These are phyloP conservation scores for Galeopterus variegatus DNA, from an alignment of 2,113 vertebrate species.

Conservation along the genomic window DNA sequence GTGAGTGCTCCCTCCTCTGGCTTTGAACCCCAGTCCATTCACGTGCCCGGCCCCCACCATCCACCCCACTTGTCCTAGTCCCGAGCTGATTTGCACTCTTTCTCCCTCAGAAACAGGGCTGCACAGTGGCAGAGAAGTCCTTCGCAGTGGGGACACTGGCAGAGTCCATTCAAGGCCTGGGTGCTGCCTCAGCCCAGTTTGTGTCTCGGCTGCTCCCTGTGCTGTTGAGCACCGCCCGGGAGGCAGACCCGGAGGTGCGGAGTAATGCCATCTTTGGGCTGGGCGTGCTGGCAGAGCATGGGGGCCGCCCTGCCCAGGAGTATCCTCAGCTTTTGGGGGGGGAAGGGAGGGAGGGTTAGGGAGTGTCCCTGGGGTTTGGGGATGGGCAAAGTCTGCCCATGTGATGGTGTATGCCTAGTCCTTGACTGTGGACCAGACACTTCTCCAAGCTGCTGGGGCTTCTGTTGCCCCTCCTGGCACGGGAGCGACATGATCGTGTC, in stretches of 20 bases:
- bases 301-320: conserved; percentile 89
- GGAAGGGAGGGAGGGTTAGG: not conserved
- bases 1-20: conserved; percentile 75
- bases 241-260: conserved; percentile 92
- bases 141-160: conserved; percentile 93
- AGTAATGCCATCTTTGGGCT: conserved; percentile 95
- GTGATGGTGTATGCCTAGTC: not conserved
- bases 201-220: conserved; percentile 91
- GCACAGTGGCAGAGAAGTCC: conserved; percentile 93
- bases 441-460: conserved; percentile 92
- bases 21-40: not conserved
- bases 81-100: not conserved
- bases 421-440: conserved; percentile 87
- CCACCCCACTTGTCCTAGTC: too few species aligned
- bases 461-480: conserved; percentile 91
- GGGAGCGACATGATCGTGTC: conserved; percentile 90
- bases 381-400: not conserved
- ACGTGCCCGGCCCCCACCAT: accelerated
- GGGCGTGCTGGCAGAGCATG: conserved; percentile 92
- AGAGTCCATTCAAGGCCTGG: conserved; percentile 91
- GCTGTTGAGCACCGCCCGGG: conserved; percentile 88
- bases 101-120: conserved; percentile 90
- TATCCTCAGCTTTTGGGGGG: conserved; percentile 79
- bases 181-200: conserved; percentile 84
- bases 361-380: not conserved